Evolutionary conservation across 2,888 invertebrate species (phyloP), one percentile per base, ranked within the genome.

Genomic region (Neoitamus cyanurus): DNA sequence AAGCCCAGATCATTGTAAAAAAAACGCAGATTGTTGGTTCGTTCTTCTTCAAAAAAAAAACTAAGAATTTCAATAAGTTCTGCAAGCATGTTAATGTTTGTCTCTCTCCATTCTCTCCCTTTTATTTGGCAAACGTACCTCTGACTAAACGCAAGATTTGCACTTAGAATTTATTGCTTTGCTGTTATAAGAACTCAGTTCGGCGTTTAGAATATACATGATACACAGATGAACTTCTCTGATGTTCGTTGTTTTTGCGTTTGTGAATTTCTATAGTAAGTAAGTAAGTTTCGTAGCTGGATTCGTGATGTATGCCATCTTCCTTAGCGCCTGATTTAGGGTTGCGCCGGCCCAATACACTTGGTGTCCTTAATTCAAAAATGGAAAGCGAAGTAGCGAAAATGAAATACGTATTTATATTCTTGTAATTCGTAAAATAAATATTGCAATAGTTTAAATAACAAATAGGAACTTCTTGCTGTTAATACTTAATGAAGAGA

Each of bases 1-100:
- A 89, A 90, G 89, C 88, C 89, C 89, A 90, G 89, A 89, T 88
- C 89, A 25, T 42, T 46, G 46, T 28, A 77, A 30, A 46, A 25
- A 36, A 73, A 73, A 34, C 20, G 25, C 25, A 20, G 58, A 58
- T 58, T 58, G 0, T 58, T 25, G 6, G 25, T 58, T 58, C 58
- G 11, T 25, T 58, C 58, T 9, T 1, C 20, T 58, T 58, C 36
- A 36, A 42, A 42, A 6, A 15, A 34, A 15, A 20, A 69, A 30
- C 2, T 13, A 31, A n/a, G 13, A 72, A 20, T 73, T 73, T 70
- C 31, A 73, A 73, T 36, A 15, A 36, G 30, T 31, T 70, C 30
- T 70, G 73, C 31, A 73, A 73, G 73, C 34, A 73, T 34, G 86
- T 84, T 36, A 84, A 84, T 83, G 58, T 84, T 58, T 58, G 9